These are phyloP conservation scores for Hippoglossus hippoglossus DNA, from an alignment of 2,797 vertebrate genomes.

Conservation along the genomic window DNA sequence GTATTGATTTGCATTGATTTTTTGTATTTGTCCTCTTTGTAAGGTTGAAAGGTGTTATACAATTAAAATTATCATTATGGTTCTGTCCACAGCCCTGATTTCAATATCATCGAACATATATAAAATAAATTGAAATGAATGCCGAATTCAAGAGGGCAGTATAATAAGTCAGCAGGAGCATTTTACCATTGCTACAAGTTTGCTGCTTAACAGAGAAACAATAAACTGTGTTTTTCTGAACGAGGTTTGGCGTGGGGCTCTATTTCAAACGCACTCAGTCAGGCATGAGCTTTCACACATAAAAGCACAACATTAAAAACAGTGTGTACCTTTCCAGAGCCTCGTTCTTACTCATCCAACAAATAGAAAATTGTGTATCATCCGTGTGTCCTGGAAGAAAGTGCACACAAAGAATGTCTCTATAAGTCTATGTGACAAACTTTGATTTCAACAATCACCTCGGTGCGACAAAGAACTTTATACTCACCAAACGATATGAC, in stretches of 20 bases:
- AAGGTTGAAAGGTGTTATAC: too few species aligned
- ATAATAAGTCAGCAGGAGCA: background rate
- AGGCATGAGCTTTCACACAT: too few species aligned
- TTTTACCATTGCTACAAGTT: background rate
- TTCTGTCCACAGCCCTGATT: background rate
- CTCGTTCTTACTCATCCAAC: constrained; percentile 65
- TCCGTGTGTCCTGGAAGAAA: constrained; percentile 57
- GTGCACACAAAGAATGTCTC: background rate
- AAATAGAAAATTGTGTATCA: constrained; percentile 72
- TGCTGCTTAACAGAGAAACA: background rate
- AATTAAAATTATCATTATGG: too few species aligned
- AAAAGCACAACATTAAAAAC: too few species aligned
- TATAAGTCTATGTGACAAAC: too few species aligned
- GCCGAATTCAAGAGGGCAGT: background rate
- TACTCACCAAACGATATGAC: constrained; percentile 68
- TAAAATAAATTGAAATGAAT: background rate
- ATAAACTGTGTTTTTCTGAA: background rate
- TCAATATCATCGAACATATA: background rate
- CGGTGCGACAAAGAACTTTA: rapidly evolving
- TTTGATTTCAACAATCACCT: background rate
- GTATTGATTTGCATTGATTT: too few species aligned
- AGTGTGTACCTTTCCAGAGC: constrained; percentile 60
- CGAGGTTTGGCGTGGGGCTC: background rate
- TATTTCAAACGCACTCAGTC: background rate
- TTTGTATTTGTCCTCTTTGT: too few species aligned